These are phyloP conservation scores for Dicyrtoma fusca DNA, from an alignment of 2,888 invertebrate species.

Conservation along the genomic window DNA sequence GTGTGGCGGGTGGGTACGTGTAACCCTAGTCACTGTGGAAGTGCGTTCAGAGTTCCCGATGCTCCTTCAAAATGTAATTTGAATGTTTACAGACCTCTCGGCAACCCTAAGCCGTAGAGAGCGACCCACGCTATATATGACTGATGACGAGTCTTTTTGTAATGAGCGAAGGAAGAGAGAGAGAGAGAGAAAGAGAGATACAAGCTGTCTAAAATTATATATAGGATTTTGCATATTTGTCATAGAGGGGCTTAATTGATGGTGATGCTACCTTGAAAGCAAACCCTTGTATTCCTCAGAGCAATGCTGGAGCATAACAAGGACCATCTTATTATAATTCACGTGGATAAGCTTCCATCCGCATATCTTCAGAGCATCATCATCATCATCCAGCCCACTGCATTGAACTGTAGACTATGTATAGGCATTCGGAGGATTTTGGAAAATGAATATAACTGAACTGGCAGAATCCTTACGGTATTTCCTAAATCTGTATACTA, in stretches of 20 bases:
- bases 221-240: slow-evolving; percentile 40
- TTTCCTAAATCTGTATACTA: background rate
- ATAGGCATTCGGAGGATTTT: background rate
- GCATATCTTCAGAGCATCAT: background rate
- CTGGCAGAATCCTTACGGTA: background rate
- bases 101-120: background rate
- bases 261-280: slow-evolving; percentile 41
- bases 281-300: slow-evolving; percentile 45
- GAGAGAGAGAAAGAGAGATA: background rate
- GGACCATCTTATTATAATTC: slow-evolving; percentile 19
- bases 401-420: background rate
- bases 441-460: too few species aligned
- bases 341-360: background rate
- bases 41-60: background rate
- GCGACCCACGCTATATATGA: background rate
- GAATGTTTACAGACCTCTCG: background rate
- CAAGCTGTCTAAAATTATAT: slow-evolving; percentile 24
- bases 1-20: background rate
- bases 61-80: slow-evolving; percentile 4
- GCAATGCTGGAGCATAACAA: slow-evolving; percentile 13
- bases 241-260: slow-evolving; percentile 42
- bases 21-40: background rate
- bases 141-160: slow-evolving; percentile 3
- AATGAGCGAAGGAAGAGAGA: slow-evolving; percentile 5
- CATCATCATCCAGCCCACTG: background rate